Base-by-base conservation (phyloP, 2,888 invertebrate species). In the Epinotia bilunana region DNA sequence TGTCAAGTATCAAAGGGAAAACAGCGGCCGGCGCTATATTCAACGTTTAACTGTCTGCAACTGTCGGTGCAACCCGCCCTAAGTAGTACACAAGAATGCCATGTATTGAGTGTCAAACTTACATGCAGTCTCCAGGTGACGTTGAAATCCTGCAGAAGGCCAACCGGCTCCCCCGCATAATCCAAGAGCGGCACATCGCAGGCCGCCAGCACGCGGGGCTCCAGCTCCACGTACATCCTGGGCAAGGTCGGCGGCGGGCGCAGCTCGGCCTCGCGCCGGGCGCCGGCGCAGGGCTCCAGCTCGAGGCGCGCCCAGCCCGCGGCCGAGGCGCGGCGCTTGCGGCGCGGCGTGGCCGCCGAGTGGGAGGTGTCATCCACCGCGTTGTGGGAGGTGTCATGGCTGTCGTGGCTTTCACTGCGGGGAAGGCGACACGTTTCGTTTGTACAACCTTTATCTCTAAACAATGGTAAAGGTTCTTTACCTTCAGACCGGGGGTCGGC, bases 221-320 rank as follows among this genome's bases (percentile, higher is more conserved):
- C 91, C 83, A 94, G 89, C 86, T 93, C 91, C 46, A 88, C 78
- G 86, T 89, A 91, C 72, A 83, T 79, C 79, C 91, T 89, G 78
- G 93, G 91, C 84, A 94, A 87, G 77, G 89, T 88, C 82, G 94
- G 92, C 83, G 93, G 91, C 78, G 92, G 88, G 4, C 88, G 85
- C 73, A 83, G 62, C 20, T 78, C 55, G 20, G 77, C 75, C 71
- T 79, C 80, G 80, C 88, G 83, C 78, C 82, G 68, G 77, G 82
- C 78, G 69, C 53, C 65, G n/a, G 78, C 69, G 75, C 79, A 23
- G 57, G 81, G 64, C 76, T 76, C 74, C 79, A 90, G 81, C 77
- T 20, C 73, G 58, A 90, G 80, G 78, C 60, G 74, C 33, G 72
- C 77, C 82, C 87, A 88, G 70, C 79, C 79, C 18, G 49, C 78